Base-by-base conservation (phyloP, 2,888 invertebrate species). In the Tineola bisselliella region DNA sequence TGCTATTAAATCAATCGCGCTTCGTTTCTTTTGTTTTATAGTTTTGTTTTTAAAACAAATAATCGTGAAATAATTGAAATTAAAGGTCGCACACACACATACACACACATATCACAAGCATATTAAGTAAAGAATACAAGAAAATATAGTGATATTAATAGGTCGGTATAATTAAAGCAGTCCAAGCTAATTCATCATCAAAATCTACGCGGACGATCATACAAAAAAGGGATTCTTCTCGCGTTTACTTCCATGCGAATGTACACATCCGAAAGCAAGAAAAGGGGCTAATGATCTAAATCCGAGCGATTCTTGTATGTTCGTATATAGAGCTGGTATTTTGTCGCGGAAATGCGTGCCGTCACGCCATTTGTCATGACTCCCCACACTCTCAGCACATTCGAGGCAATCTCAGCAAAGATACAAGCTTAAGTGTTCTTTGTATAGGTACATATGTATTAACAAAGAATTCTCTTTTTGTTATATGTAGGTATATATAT, bases 311-410 rank as follows among this genome's bases (percentile, higher is more conserved):
- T 54, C 54, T 54, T 18, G 18, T 48, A 25, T 54, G 54, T 54
- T n/a, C 18, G 12, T 25, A 25, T 19, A 25, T 54, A 25, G 54
- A 25, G 54, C 25, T 18, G 48, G 48, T 15, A 17, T 48, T 48
- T 48, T 48, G 48, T 48, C 48, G 48, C 48, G 54, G 54, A 54
- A 54, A 54, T 54, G 54, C 56, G 61, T 57, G 57, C 54, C 25
- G 19, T 57, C 57, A 44, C 31, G 61, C 61, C 57, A 61, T 61
- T 61, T 61, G 58, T 61, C 61, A 61, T 61, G 30, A 44, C 57
- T 38, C 30, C 61, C 11, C 33, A 17, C 44, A 43, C 56, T 61
- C 54, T 61, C 18, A 18, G 13, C 2, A 18, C 48, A 54, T 10
- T 12, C 54, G 15, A 13, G 4, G 19, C 54, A 54, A 54, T 54